phyloP scores from a whole-genome alignment of 2,888 invertebrate genomes.

The Drosophila nr. medialis region DNA sequence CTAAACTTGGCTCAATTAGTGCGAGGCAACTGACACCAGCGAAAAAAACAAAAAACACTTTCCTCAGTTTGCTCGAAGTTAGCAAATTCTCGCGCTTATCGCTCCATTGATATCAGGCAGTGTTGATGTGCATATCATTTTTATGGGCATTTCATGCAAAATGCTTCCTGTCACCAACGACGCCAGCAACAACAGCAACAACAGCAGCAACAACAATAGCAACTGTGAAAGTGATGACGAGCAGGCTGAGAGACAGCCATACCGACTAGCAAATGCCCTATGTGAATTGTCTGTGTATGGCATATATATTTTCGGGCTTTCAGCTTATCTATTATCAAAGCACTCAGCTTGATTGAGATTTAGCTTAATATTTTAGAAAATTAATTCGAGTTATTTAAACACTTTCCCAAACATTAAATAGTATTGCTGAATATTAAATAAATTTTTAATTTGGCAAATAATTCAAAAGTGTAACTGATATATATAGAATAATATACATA shows the following conservation, averaged over 20 bases:
- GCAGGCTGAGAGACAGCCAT: not conserved
- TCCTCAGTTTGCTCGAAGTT: constrained; percentile 29
- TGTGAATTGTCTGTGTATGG: not conserved
- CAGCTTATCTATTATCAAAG: accelerated
- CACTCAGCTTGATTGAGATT: not conserved
- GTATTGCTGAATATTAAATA: too few relatives aligned
- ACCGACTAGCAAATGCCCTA: constrained; percentile 14
- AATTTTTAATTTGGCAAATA: too few relatives aligned
- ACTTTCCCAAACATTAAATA: too few relatives aligned
- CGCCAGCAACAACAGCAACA: constrained; percentile 16
- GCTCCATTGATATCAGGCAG: constrained; percentile 63
- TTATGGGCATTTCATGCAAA: constrained; percentile 82
- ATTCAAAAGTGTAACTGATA: too few relatives aligned
- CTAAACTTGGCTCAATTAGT: constrained; percentile 52
- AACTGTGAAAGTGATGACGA: not conserved
- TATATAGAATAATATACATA: too few relatives aligned
- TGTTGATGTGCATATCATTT: constrained; percentile 79
- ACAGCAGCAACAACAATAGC: constrained; percentile 8
- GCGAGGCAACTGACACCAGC: constrained; percentile 10
- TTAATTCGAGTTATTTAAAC: too few relatives aligned
- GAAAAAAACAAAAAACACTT: constrained; percentile 7
- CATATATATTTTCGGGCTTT: accelerated
- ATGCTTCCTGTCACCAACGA: constrained; percentile 64
- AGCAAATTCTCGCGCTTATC: constrained; percentile 63
- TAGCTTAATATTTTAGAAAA: not conserved